Conservation (phyloP, 2,797 vertebrate species). For the Odontamblyopus lacepedii region DNA sequence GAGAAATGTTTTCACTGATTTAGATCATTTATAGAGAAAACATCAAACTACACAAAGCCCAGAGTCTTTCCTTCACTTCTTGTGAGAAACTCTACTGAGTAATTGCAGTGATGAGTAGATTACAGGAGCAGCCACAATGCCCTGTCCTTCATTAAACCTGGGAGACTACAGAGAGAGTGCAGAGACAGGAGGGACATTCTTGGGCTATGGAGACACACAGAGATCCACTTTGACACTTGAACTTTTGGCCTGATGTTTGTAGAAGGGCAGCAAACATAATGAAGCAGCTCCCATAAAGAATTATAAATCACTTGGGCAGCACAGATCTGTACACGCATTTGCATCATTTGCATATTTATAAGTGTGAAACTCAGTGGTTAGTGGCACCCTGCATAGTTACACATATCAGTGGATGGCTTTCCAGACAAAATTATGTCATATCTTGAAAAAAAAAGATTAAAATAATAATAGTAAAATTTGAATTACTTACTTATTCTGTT, state of each 20-base stretch:
- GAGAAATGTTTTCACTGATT: background rate
- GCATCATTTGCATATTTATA: background rate
- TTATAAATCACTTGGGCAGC: background rate
- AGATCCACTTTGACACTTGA: slow-evolving; percentile 9
- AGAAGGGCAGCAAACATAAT: slow-evolving; percentile 6
- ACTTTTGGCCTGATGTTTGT: slow-evolving; percentile 4
- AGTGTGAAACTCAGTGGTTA: no score
- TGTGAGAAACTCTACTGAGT: slow-evolving; percentile 26
- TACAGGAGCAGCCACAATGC: slow-evolving; percentile 27
- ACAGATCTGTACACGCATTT: background rate
- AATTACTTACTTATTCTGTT: no score
- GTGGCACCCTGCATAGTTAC: no score
- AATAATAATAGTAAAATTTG: no score
- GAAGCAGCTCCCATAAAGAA: background rate
- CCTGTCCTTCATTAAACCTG: slow-evolving; percentile 12
- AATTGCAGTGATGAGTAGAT: slow-evolving; percentile 34
- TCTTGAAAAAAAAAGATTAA: no score
- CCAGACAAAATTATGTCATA: no score
- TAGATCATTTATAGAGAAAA: background rate
- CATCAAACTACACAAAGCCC: slow-evolving; percentile 4
- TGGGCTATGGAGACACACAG: slow-evolving; percentile 12
- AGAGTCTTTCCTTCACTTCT: slow-evolving; percentile 2
- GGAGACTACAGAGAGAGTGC: background rate
- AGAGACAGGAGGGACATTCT: slow-evolving; percentile 17
- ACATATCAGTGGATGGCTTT: no score